A percentile compares a stretch with the other conserved stretches of the same genome.
These are phyloP conservation scores for Drosophila melanosoma DNA, from an alignment of 2,888 invertebrate genomes.

Conservation along the genomic window DNA sequence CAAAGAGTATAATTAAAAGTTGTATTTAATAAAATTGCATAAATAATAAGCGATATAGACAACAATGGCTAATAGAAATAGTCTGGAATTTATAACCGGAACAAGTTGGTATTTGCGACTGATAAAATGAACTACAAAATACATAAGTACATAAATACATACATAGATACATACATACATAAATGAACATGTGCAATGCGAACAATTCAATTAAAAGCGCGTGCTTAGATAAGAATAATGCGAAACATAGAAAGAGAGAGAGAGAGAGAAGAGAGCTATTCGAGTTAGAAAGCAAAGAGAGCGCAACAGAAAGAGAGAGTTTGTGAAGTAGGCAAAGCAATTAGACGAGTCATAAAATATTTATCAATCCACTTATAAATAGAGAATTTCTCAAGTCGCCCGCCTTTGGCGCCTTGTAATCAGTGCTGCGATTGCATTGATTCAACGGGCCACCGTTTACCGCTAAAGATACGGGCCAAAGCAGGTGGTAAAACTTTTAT, in stretches of 20 bases:
- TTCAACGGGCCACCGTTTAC: conserved; percentile 24
- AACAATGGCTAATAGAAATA: neutral
- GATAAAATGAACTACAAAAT: conserved; percentile 34
- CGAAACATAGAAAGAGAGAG: neutral
- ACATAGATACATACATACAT: neutral
- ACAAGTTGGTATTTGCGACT: conserved; percentile 21
- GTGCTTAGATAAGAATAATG: conserved; percentile 39
- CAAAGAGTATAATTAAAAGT: neutral
- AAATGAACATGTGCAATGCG: conserved; percentile 40
- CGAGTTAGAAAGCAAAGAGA: neutral
- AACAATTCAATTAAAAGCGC: conserved; percentile 61
- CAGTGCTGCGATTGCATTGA: conserved; percentile 29
- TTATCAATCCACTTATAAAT: conserved; percentile 46
- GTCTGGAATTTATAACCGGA: conserved; percentile 27
- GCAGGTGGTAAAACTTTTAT: conserved; percentile 56
- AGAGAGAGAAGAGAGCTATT: neutral
- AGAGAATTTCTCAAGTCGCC: conserved; percentile 20
- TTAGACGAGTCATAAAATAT: conserved; percentile 22
- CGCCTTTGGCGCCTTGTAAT: conserved; percentile 28
- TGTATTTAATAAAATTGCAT: neutral
- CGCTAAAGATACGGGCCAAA: conserved; percentile 38
- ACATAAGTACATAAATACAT: neutral
- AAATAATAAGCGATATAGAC: neutral
- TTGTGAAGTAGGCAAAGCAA: conserved; percentile 2
- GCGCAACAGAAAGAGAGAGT: neutral